Evolutionary conservation across 2,113 vertebrate species (phyloP), one percentile per base, ranked within the genome.

Genomic region (Chloropsis hardwickii): DNA sequence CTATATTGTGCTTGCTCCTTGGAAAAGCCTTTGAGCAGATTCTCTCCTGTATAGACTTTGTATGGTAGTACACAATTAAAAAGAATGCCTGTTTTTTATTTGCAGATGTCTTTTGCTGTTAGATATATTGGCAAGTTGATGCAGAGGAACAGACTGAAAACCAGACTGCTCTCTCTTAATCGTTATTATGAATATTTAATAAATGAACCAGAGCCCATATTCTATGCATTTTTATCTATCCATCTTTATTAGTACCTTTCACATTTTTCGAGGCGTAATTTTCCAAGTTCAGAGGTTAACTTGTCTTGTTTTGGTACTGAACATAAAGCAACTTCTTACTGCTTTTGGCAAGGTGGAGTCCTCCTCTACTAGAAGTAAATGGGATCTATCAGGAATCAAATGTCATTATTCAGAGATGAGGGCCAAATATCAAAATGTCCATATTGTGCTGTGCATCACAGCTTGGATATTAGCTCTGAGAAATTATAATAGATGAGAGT

Each of bases 271-370:
- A 88, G 79, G 74, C 78, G 47, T 94, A 84, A 95, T 95, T 95
- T 97, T 91, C 66, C 27, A 76, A 91, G 84, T 80, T 91, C 93
- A 96, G 51, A 94, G 78, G 84, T 85, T 95, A 92, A 77, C 57
- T 91, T 85, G 48, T 71, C 94, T 85, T 91, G 53, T 92, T 96
- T 95, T 85, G 89, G 66, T 84, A 92, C 39, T 69, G 70, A 95
- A 82, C 70, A 80, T 37, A 54, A 92, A 90, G 21, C 9, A 94
- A 94, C 78, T 94, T 86, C 57, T 72, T 77, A 69, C 6, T 80
- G 61, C 61, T 95, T 96, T 87, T 86, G 53, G 61, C 84, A 82
- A 92, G 90, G 62, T 51, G 21, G 29, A 90, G 50, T 76, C 61
- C 35, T 94, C 84, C 31, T 80, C 66, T 90, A 77, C 37, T 54